phyloP scores from a whole-genome alignment of 2,888 invertebrate species.

The Sipha maydis region DNA sequence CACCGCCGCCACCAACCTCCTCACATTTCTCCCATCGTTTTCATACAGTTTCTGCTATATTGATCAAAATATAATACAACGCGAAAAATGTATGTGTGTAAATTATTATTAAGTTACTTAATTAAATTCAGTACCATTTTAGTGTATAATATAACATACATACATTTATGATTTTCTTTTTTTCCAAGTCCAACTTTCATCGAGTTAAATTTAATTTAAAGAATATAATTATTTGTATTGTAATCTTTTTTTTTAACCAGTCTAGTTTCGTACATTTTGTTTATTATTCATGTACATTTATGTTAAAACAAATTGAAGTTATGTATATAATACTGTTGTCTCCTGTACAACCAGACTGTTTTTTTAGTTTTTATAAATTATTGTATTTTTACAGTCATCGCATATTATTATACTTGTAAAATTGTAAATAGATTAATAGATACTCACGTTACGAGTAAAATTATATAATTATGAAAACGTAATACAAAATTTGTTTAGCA shows the following conservation, averaged over 20 bases:
- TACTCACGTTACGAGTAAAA: slow-evolving; percentile 31
- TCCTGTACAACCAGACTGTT: slow-evolving; percentile 58
- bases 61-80: not conserved
- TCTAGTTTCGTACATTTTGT: not conserved
- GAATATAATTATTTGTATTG: slow-evolving; percentile 15
- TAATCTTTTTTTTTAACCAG: not conserved
- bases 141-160: not conserved
- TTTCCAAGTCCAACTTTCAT: not conserved
- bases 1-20: not conserved
- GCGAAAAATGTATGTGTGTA: not conserved
- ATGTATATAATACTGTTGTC: slow-evolving; percentile 52
- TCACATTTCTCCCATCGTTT: not conserved
- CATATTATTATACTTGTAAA: slow-evolving; percentile 30
- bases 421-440: slow-evolving; percentile 40
- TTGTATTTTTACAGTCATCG: slow-evolving; percentile 50
- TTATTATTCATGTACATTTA: not conserved
- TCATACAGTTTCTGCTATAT: not conserved
- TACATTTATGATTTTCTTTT: not conserved
- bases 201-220: not conserved
- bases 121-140: not conserved
- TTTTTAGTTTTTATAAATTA: slow-evolving; percentile 59
- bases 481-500: slow-evolving; percentile 47
- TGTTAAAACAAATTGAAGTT: slow-evolving; percentile 13
- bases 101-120: not conserved
- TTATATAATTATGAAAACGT: slow-evolving; percentile 1